Evolutionary conservation across 2,888 invertebrate species (phyloP).

Genomic region (Lasioglossum marginatum): DNA sequence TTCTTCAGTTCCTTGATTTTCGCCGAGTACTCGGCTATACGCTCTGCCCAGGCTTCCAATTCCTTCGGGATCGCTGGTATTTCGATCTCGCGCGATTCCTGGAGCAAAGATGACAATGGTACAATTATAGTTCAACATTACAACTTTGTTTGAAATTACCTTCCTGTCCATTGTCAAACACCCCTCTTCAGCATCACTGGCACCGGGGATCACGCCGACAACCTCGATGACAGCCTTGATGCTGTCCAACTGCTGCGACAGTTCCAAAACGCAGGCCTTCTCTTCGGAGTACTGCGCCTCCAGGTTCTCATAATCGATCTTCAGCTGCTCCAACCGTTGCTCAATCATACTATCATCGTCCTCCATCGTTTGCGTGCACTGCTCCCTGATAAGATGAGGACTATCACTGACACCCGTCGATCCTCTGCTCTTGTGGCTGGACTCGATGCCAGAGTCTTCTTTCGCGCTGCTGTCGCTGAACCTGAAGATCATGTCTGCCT

Average conservation of each 20-base stretch:
- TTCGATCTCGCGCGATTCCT: constrained; percentile 58
- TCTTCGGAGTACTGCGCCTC: constrained; percentile 58
- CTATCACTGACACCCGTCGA: constrained; percentile 28
- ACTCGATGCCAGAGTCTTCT: constrained; percentile 77
- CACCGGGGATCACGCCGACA: not conserved
- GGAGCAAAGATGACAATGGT: not conserved
- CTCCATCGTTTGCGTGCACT: constrained; percentile 37
- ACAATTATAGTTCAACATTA: not conserved
- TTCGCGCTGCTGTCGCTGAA: constrained; percentile 69
- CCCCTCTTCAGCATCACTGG: not conserved
- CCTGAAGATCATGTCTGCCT: constrained; percentile 38
- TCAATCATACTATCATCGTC: not conserved
- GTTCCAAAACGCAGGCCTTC: constrained; percentile 59
- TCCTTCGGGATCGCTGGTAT: constrained; percentile 63
- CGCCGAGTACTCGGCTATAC: constrained; percentile 66
- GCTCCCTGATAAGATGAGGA: constrained; percentile 17
- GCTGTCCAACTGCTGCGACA: constrained; percentile 67
- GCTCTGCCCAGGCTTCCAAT: constrained; percentile 65
- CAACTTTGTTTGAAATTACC: not conserved
- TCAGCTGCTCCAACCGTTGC: not conserved
- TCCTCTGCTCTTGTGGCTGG: constrained; percentile 25
- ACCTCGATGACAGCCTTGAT: not conserved
- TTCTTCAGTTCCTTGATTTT: constrained; percentile 71
- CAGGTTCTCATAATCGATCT: not conserved
- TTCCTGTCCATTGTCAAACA: not conserved